Evolutionary conservation across 2,888 invertebrate genomes (phyloP), one percentile per base, ranked within the genome.

Genomic region (Drosophila neonasuta): DNA sequence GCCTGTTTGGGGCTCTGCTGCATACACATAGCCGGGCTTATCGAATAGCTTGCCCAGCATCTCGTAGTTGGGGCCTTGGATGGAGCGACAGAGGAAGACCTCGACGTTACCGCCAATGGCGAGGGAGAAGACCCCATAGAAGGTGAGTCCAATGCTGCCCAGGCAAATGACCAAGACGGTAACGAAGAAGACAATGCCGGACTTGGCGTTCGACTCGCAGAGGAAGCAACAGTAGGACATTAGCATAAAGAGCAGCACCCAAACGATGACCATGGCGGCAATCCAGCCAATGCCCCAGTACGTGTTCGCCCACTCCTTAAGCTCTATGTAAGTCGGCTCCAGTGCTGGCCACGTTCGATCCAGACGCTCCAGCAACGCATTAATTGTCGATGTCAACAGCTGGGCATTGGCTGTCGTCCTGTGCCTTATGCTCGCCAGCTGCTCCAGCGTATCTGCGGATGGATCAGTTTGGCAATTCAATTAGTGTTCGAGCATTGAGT

Each of bases 21-120:
- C 91, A 80, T 93, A 93, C 0, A 94, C 90, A 57, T 94, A 92
- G 11, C 94, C 94, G 0, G 93, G 94, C 58, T 92, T 91, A 82
- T 96, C 95, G 67, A 96, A 91, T 30, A 96, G 91, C 70, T 93
- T 92, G 60, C 93, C 92, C 45, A 96, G 90, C 11, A 93, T 92
- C 32, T 91, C 91, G 85, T 94, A 96, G 68, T 94, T 79, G 39
- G 94, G 91, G 71, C 93, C 94, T 91, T 95, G 94, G 42, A 96
- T 91, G 0, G 95, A 94, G 60, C 94, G 93, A 80, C 96, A 96
- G 1, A 96, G 91, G 81, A 95, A 93, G 34, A 91, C 88, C 71
- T 91, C 91, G 3, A 89, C 86, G 74, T 91, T 91, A 24, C 91
- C 91, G n/a, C 91, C 91, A 50, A 91, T 73, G 13, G 90, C 88